Evolutionary conservation across 2,113 vertebrate genomes (phyloP), one percentile per base, ranked within the genome.

Genomic region (Cyanistes caeruleus): DNA sequence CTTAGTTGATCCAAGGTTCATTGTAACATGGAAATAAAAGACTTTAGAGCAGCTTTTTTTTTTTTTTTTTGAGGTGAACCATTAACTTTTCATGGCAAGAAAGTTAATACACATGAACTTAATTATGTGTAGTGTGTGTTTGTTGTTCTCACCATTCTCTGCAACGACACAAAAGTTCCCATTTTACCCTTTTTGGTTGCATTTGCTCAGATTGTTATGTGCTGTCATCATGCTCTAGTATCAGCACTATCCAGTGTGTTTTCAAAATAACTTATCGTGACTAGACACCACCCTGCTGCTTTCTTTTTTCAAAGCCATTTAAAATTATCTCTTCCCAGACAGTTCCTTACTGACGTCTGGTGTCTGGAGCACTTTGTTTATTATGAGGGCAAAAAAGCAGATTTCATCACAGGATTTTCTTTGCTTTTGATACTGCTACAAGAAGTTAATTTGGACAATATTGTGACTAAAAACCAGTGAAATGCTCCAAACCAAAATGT

Each of bases 311-410:
- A 84, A 67, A 33, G 8, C 75, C 33, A 68, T 92, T 91, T 74
- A 78, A 73, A 91, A 84, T 98, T 98, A 98, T 98, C 97, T 96
- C 27, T 73, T 63, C 62, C 46, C 56, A 91, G 60, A 89, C 97
- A 96, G 97, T 86, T 87, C 91, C 94, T 85, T n/a, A n/a, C 28
- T 93, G 94, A 95, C 67, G 84, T 84, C 77, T 62, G 65, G 74
- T 82, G 88, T 84, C 90, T 93, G 58, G 69, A 83, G 72, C 65
- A 89, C 46, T 91, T 44, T 86, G 95, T 94, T 97, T 97, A 95
- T 96, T 74, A 20, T 5, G n/a, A 81, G 17, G 37, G 22, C 5
- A 63, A 83, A 86, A 49, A 70, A 68, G 82, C 72, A 95, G 95
- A 97, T 94, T 39, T 94, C 51, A 96, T 85, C 46, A 79, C 1